phyloP scores from a whole-genome alignment of 2,888 invertebrate genomes.

The Spisula subtruncata region DNA sequence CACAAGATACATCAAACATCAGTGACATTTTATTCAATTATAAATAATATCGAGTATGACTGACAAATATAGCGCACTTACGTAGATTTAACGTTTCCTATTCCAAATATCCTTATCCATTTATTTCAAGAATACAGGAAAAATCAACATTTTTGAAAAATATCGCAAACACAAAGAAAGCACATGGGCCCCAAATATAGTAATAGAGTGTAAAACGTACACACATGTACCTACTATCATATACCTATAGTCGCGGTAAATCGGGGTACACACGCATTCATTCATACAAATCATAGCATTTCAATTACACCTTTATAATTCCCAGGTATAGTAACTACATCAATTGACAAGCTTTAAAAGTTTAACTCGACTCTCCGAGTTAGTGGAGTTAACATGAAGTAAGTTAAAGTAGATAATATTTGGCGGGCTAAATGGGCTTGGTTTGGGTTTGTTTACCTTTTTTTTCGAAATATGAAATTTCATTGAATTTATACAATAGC shows the following conservation, averaged over 20 bases:
- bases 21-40: neutral
- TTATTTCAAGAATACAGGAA: neutral
- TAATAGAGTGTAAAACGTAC: conserved; percentile 24
- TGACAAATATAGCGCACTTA: neutral
- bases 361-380: conserved; percentile 19
- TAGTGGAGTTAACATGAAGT: neutral
- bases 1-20: neutral
- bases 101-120: neutral
- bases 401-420: conserved; percentile 19
- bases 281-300: conserved; percentile 27
- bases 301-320: conserved; percentile 32
- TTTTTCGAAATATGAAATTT: neutral
- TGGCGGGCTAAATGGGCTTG: conserved; percentile 12
- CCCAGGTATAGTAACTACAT: conserved; percentile 25
- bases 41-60: neutral
- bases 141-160: neutral
- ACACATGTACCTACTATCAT: conserved; percentile 34
- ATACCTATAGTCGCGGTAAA: conserved; percentile 38
- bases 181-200: conserved; percentile 56
- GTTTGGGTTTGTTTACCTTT: neutral
- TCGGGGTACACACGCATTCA: conserved; percentile 18
- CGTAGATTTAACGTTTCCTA: neutral
- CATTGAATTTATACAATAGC: neutral
- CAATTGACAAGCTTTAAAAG: conserved; percentile 18
- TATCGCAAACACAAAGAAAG: conserved; percentile 46